Percentiles rank a stretch among this genome's conserved stretches.
Evolutionary conservation across 2,113 vertebrate genomes (phyloP).

Genomic region (Seriola dumerili): DNA sequence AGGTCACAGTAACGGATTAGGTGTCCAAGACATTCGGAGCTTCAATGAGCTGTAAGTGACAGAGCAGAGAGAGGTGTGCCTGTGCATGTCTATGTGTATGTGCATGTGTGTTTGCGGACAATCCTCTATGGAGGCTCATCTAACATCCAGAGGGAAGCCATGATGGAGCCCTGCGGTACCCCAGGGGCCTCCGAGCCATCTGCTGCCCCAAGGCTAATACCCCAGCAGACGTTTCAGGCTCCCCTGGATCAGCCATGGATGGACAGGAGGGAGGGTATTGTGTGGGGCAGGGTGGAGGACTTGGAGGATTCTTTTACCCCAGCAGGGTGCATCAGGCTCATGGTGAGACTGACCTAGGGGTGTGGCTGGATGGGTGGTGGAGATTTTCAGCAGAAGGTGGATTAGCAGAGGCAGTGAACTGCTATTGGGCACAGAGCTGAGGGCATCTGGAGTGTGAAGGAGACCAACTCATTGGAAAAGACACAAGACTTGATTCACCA

Average conservation of each 20-base stretch:
- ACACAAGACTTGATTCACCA: not conserved
- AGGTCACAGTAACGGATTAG: constrained; percentile 76
- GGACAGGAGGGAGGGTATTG: constrained; percentile 48
- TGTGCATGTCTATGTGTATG: constrained; percentile 40
- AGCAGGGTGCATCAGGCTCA: constrained; percentile 39
- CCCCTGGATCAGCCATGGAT: constrained; percentile 53
- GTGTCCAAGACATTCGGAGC: constrained; percentile 66
- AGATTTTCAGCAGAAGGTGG: constrained; percentile 66
- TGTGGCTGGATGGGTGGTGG: constrained; percentile 52
- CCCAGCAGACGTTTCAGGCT: constrained; percentile 75
- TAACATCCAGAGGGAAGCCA: constrained; percentile 68
- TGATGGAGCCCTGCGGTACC: constrained; percentile 67
- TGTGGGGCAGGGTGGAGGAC: constrained; percentile 23
- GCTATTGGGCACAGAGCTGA: constrained; percentile 27
- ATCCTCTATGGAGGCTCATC: constrained; percentile 76
- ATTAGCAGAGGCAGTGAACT: constrained; percentile 55
- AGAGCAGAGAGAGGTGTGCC: constrained; percentile 61
- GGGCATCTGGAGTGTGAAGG: constrained; percentile 53
- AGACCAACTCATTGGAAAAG: constrained; percentile 14
- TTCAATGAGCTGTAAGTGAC: constrained; percentile 63
- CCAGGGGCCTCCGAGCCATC: constrained; percentile 74
- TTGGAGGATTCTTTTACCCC: constrained; percentile 57
- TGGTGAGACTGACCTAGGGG: constrained; percentile 46
- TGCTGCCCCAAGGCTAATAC: constrained; percentile 81
- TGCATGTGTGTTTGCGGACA: constrained; percentile 49